Evolutionary conservation across 2,797 vertebrate genomes (phyloP), one percentile per base, ranked within the genome.

Genomic region (Sebastes variabilis): DNA sequence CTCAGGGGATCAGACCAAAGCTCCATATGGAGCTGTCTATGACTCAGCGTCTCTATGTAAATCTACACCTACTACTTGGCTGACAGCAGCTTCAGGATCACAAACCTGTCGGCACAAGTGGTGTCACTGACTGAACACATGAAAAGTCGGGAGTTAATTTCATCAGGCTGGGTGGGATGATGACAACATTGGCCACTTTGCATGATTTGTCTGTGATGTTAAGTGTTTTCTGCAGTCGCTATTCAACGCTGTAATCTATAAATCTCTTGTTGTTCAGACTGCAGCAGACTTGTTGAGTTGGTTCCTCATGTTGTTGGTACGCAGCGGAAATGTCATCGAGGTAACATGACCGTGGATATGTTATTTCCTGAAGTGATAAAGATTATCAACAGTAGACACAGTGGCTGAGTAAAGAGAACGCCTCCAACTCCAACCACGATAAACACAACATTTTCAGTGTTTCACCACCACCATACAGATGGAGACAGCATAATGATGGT

Each of bases 31-130:
- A 72, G 29, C 79, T 66, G 68, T 66, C 71, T 77, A 29, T 91
- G 85, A 90, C 80, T 93, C 87, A 81, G 86, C 60, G n/a, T 80
- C 81, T 84, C 73, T 81, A 67, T 90, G 88, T 85, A 93, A 92
- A 92, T 90, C 76, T 81, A 88, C 87, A 90, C 86, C 80, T 74
- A 77, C 62, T 66, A 55, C 68, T 66, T 91, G 84, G 85, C 74
- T 88, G 85, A 89, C 83, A 84, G 69, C 65, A 72, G 79, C 75
- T 73, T 42, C 14, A 34, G 75, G 80, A 72, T 80, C 79, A 78
- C 75, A 87, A 80, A 86, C 84, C 65, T 88, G 86, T 86, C 38
- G 46, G 76, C 38, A 81, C 80, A 85, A 69, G 88, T 73, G 64
- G 66, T 62, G 67, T 82, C 74, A 79, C 62, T 61, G 62, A 77